Evolutionary conservation across 2,113 vertebrate genomes (phyloP).

Genomic region (Alectura lathami): DNA sequence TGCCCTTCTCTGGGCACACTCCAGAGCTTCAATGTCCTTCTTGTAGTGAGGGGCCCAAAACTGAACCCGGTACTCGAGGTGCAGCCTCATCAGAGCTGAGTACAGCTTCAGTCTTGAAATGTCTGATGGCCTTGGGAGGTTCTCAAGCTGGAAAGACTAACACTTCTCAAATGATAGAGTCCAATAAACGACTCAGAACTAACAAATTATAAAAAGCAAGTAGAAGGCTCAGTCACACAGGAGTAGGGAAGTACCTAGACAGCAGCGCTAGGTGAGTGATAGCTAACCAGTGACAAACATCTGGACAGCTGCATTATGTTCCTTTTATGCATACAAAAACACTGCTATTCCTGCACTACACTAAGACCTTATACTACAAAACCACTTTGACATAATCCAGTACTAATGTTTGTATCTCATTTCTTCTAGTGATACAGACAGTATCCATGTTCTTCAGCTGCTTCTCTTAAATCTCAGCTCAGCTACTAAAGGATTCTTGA

Average conservation of each 20-base stretch:
- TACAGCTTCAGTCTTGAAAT: too few relatives aligned
- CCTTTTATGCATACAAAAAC: neutral
- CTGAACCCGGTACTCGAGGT: too few relatives aligned
- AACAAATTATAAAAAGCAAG: neutral
- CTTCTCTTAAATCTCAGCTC: conserved; percentile 8
- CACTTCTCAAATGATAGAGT: neutral
- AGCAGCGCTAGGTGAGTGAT: neutral
- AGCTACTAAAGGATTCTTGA: neutral
- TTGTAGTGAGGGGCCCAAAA: too few relatives aligned
- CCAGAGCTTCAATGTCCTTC: too few relatives aligned
- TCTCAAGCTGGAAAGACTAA: neutral
- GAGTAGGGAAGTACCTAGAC: neutral
- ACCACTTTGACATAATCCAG: neutral
- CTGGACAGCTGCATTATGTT: neutral
- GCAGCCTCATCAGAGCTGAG: too few relatives aligned
- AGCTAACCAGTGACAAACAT: neutral
- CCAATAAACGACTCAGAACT: neutral
- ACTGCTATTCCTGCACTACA: neutral
- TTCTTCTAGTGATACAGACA: neutral
- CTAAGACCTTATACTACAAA: neutral
- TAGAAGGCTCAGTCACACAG: neutral
- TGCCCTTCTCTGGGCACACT: too few relatives aligned
- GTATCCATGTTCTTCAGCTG: neutral
- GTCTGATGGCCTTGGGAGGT: neutral
- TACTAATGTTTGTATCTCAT: neutral